Evolutionary conservation across 2,113 vertebrate genomes (phyloP).

Genomic region (Uria aalge): DNA sequence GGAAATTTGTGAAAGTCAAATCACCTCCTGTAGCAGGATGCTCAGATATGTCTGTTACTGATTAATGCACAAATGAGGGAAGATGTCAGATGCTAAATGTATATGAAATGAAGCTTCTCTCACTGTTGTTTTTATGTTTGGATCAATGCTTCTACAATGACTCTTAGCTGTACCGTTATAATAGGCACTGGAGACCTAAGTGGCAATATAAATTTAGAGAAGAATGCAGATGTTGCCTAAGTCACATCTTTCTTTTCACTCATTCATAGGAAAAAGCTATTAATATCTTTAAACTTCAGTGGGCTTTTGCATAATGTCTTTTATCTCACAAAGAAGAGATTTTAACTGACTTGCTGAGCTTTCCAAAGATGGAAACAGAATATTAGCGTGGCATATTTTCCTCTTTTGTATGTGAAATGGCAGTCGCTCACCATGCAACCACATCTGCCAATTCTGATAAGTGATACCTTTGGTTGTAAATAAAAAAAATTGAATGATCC

Average conservation of each 20-base stretch:
- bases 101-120: neutral
- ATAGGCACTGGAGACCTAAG: neutral
- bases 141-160: neutral
- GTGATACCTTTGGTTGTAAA: neutral
- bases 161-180: neutral
- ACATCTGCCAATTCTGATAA: constrained; percentile 1
- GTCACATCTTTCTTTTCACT: neutral
- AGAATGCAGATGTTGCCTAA: neutral
- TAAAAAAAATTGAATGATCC: neutral
- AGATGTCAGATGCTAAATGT: neutral
- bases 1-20: constrained; percentile 43
- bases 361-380: neutral
- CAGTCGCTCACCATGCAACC: neutral
- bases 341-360: neutral
- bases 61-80: neutral
- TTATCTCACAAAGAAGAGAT: neutral
- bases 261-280: neutral
- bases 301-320: neutral
- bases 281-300: neutral
- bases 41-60: neutral
- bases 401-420: neutral
- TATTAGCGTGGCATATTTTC: neutral
- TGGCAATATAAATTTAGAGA: neutral
- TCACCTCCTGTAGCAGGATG: constrained; percentile 30
- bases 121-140: neutral